Percentiles rank a stretch among this genome's conserved stretches.
phyloP scores from a whole-genome alignment of 2,113 vertebrate genomes.

The Myrmophylax atrothorax region DNA sequence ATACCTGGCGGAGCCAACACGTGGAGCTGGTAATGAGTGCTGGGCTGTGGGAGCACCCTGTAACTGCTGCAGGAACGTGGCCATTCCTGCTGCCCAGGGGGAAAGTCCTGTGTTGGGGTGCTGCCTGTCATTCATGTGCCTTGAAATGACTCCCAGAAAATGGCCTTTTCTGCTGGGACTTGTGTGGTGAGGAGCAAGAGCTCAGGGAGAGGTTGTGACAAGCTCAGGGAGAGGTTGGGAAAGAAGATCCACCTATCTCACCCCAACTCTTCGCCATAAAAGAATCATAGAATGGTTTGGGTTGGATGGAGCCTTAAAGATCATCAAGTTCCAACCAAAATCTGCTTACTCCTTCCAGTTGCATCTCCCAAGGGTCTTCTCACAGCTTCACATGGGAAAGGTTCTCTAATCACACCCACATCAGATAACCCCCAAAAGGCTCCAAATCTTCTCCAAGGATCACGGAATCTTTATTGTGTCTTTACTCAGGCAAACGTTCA shows the following conservation, averaged over 20 bases:
- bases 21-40: background rate
- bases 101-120: background rate
- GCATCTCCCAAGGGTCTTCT: background rate
- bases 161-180: background rate
- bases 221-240: background rate
- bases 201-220: background rate
- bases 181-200: background rate
- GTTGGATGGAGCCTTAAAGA: background rate
- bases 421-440: rapidly evolving
- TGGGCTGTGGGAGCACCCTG: background rate
- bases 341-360: rapidly evolving
- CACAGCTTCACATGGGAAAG: rapidly evolving
- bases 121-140: background rate
- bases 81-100: background rate
- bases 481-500: background rate
- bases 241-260: background rate
- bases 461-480: background rate
- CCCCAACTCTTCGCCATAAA: background rate
- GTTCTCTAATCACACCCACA: background rate
- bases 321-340: background rate
- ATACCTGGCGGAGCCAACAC: background rate
- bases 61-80: background rate
- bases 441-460: background rate
- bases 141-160: background rate
- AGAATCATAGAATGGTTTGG: background rate